Conservation (phyloP, 1,140 invertebrate species). For the fruit fly (Drosophila melanogaster) region DNA sequence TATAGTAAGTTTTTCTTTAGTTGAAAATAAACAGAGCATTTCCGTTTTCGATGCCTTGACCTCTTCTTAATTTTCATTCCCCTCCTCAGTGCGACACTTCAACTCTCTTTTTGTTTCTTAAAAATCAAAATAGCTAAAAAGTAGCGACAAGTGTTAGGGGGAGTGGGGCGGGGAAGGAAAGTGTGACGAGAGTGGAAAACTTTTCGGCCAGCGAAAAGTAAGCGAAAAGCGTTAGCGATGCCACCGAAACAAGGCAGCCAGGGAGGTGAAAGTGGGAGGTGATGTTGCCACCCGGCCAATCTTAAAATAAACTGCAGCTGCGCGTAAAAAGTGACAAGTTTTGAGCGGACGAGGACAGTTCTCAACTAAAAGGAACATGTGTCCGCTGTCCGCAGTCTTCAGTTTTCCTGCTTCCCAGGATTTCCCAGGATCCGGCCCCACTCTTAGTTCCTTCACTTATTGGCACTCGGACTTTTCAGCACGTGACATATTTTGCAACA, state of each 20-base stretch:
- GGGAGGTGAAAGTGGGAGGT: constrained; percentile 1
- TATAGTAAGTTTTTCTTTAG: too few species aligned
- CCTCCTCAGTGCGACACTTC: not conserved
- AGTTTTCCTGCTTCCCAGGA: constrained; percentile 3
- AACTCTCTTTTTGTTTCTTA: constrained; percentile 70
- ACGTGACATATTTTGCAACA: constrained; percentile 73
- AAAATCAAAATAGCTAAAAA: constrained; percentile 82
- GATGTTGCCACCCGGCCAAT: constrained; percentile 67
- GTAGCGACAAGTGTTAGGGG: constrained; percentile 75
- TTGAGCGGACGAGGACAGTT: constrained; percentile 38
- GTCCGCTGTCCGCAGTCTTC: constrained; percentile 44
- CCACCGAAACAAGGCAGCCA: constrained; percentile 36
- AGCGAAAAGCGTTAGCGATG: constrained; percentile 45
- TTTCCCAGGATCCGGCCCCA: constrained; percentile 1
- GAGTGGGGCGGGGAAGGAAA: constrained; percentile 17
- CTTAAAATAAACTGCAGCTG: constrained; percentile 82
- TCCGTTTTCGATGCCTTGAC: not conserved
- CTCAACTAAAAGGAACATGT: constrained; percentile 67
- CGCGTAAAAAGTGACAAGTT: constrained; percentile 82
- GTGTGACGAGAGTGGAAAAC: constrained; percentile 59
- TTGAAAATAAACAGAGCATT: not conserved
- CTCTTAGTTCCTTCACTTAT: constrained; percentile 52
- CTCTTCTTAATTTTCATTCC: not conserved
- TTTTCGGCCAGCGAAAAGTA: constrained; percentile 65
- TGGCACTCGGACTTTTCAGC: constrained; percentile 65